Conservation (phyloP, 1,140 invertebrate genomes). For the Daktulosphaira vitifoliae region DNA sequence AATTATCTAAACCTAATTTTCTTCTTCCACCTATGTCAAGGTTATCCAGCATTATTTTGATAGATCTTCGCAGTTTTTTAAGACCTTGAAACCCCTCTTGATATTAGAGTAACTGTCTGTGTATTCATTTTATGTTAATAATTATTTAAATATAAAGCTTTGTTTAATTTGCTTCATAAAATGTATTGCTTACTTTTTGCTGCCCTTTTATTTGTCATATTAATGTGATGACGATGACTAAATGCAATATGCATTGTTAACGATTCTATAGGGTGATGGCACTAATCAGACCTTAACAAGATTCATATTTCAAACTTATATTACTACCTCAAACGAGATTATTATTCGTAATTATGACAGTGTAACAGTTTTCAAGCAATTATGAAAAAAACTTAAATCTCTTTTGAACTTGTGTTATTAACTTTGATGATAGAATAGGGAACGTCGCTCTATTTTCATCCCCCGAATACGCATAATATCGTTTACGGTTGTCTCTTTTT, state of each 20-base stretch:
- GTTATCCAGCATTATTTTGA: too few relatives aligned
- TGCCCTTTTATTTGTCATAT: background rate
- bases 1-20: too few relatives aligned
- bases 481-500: slow-evolving; percentile 33
- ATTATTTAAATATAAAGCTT: too few relatives aligned
- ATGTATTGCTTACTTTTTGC: too few relatives aligned
- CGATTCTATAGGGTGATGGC: background rate
- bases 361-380: slow-evolving; percentile 26
- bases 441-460: slow-evolving; percentile 22
- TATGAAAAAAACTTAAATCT: background rate
- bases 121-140: too few relatives aligned
- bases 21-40: too few relatives aligned
- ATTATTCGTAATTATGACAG: slow-evolving; percentile 17
- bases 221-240: background rate
- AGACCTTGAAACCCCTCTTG: too few relatives aligned
- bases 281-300: slow-evolving; percentile 7
- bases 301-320: background rate
- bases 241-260: too few relatives aligned
- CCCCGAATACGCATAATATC: slow-evolving; percentile 23
- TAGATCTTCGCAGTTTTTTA: too few relatives aligned
- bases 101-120: too few relatives aligned
- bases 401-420: slow-evolving; percentile 26
- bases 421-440: slow-evolving; percentile 12
- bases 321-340: background rate
- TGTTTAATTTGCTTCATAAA: too few relatives aligned